Evolutionary conservation across 2,888 invertebrate species (phyloP), one percentile per base, ranked within the genome.

Genomic region (Nipponacmea schrenckii): DNA sequence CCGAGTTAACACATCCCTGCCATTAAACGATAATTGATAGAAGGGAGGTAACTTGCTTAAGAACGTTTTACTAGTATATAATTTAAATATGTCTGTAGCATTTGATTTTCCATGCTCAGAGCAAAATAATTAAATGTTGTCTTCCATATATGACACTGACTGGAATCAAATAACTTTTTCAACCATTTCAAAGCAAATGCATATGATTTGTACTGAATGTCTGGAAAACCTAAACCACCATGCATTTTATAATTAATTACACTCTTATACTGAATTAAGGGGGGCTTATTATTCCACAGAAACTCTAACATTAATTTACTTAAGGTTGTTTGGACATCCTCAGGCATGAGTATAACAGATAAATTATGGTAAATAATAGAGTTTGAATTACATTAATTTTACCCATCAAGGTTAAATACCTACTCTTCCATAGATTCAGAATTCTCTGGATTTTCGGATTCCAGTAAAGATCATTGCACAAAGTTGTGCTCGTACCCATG

Each of bases 71-170:
- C 20, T 56, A n/a, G 8, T 8, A 20, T 20, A 56, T n/a, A n/a
- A 10, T 56, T 56, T 56, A 20, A 56, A 56, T 1, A 56, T 56
- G 24, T 56, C 56, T 56, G n/a, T 56, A 56, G 20, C 56, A 56
- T 56, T 56, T 8, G 24, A 56, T 10, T 56, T 56, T 8, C 56
- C 56, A 12, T 56, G 12, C 15, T 12, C 24, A 20, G n/a, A 20
- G n/a, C 24, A 56, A 56, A 56, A 56, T 56, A 56, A 56, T 56
- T 24, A 20, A 56, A 8, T n/a, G n/a, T n/a, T 20, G 5, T 1
- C 20, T 56, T 56, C 56, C 56, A 56, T 56, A 56, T 56, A 56
- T 56, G 56, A 56, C n/a, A n/a, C n/a, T 56, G 20, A 8, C 20
- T 7, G 8, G n/a, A 8, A 24, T 56, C 56, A 12, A n/a, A 7